A percentile compares a stretch with the other conserved stretches of the same genome.
phyloP scores from a whole-genome alignment of 2,888 invertebrate genomes.

The Phaedon cochleariae region DNA sequence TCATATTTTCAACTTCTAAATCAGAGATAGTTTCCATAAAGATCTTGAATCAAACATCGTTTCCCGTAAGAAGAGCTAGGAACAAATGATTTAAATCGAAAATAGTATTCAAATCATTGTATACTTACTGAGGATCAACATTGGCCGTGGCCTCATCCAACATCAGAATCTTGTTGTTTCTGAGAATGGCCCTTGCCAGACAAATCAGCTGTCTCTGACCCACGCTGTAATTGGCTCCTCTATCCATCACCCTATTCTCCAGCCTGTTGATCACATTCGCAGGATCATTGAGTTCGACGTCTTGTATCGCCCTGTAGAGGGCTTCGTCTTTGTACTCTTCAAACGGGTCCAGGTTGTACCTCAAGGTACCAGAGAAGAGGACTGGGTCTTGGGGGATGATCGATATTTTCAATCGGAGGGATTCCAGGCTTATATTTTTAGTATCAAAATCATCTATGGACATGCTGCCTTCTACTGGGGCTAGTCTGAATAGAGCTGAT shows the following conservation, averaged over 20 bases:
- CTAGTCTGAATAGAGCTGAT: slow-evolving; percentile 79
- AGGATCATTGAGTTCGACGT: slow-evolving; percentile 77
- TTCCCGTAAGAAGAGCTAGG: no score
- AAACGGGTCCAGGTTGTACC: slow-evolving; percentile 81
- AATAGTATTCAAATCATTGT: not conserved
- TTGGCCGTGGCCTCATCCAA: slow-evolving; percentile 94
- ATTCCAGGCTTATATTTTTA: slow-evolving; percentile 66
- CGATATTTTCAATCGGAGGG: slow-evolving; percentile 65
- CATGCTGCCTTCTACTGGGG: slow-evolving; percentile 75
- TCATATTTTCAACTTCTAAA: no score
- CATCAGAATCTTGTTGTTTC: slow-evolving; percentile 84
- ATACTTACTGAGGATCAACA: slow-evolving; percentile 81
- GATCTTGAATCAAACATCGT: no score
- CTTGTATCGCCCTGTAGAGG: slow-evolving; percentile 76
- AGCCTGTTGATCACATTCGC: slow-evolving; percentile 69
- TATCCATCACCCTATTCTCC: slow-evolving; percentile 77
- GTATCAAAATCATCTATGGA: slow-evolving; percentile 76
- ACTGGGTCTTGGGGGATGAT: slow-evolving; percentile 66
- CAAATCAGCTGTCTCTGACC: slow-evolving; percentile 92
- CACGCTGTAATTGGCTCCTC: slow-evolving; percentile 84
- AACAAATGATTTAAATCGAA: no score
- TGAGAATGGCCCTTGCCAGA: slow-evolving; percentile 85
- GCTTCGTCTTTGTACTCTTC: slow-evolving; percentile 73
- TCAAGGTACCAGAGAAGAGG: slow-evolving; percentile 72
- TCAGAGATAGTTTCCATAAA: no score